A percentile compares a stretch with the other conserved stretches of the same genome.
These are phyloP conservation scores for Mesocentrotus franciscanus DNA, from an alignment of 53 echinoderm and acorn worm species.

Conservation along the genomic window DNA sequence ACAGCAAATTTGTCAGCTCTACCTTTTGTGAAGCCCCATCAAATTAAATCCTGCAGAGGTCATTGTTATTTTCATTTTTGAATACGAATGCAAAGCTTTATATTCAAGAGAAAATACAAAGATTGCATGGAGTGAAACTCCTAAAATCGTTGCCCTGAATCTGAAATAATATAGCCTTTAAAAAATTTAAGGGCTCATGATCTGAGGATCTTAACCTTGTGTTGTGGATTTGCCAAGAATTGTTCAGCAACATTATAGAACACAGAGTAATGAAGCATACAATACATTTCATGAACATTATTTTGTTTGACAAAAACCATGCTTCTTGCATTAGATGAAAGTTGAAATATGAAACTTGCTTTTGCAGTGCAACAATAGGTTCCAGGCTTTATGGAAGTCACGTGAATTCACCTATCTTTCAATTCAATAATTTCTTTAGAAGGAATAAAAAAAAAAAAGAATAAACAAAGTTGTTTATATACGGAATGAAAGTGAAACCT, in stretches of 20 bases:
- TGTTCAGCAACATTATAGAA: too few species aligned
- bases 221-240: too few species aligned
- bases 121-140: neutral
- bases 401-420: neutral
- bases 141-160: too few species aligned
- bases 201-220: too few species aligned
- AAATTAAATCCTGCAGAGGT: neutral
- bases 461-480: neutral
- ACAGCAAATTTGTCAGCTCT: neutral
- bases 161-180: too few species aligned
- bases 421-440: neutral
- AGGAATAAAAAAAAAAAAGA: neutral
- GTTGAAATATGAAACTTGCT: neutral
- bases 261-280: too few species aligned
- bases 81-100: neutral
- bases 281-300: too few species aligned
- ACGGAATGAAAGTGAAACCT: conserved; percentile 5
- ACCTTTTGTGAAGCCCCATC: neutral
- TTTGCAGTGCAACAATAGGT: neutral
- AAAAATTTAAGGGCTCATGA: too few species aligned
- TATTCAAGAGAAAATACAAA: neutral
- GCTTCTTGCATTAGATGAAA: neutral
- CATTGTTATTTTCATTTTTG: neutral
- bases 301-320: too few species aligned
- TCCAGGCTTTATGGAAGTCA: too few species aligned